These are phyloP conservation scores for Copidosoma aretas DNA, from an alignment of 2,888 invertebrate genomes.

Conservation along the genomic window DNA sequence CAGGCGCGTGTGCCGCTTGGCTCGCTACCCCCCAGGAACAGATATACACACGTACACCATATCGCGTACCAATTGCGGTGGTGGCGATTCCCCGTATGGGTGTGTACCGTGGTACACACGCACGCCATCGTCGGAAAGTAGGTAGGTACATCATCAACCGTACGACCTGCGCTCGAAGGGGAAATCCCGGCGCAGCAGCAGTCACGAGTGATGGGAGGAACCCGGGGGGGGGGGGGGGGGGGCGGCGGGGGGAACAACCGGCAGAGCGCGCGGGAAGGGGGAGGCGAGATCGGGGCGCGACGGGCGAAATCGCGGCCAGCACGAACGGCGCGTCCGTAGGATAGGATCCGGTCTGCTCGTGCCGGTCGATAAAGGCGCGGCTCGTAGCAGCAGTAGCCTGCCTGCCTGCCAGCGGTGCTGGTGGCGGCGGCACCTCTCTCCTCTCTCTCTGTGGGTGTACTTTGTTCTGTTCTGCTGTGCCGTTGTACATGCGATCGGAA, in stretches of 20 bases:
- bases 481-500: background rate
- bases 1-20: too few relatives aligned
- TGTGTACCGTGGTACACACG: background rate
- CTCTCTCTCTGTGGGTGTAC: background rate
- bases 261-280: background rate
- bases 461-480: background rate
- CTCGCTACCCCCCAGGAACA: too few relatives aligned
- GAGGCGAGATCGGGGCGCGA: background rate
- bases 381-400: constrained; percentile 4
- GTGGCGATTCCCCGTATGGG: too few relatives aligned
- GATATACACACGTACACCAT: too few relatives aligned
- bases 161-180: too few relatives aligned
- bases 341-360: constrained; percentile 7
- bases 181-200: background rate
- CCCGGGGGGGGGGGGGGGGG: background rate
- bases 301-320: constrained; percentile 6
- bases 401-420: background rate
- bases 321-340: constrained; percentile 7
- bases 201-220: background rate
- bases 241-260: background rate
- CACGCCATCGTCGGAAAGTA: background rate
- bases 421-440: background rate
- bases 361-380: constrained; percentile 40
- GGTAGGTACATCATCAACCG: background rate
- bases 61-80: too few relatives aligned